These are phyloP conservation scores for Cercopithecus diana DNA, from an alignment of 2,797 vertebrate genomes.

Conservation along the genomic window DNA sequence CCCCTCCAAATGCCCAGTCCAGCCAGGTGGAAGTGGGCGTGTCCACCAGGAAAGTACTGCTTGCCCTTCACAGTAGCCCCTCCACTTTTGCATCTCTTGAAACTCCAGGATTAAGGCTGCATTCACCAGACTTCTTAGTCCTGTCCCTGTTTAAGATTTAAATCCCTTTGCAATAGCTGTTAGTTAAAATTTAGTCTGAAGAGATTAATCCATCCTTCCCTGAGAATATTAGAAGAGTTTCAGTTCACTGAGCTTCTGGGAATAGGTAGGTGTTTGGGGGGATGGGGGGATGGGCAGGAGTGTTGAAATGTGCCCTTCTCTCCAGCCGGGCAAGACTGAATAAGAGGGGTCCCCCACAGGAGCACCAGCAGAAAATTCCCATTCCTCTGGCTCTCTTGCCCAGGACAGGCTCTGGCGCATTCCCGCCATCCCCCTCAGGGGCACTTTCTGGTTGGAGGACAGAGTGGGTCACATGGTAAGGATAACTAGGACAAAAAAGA, in stretches of 20 bases:
- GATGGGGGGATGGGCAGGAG: not conserved
- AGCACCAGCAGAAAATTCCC: not conserved
- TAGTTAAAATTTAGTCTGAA: not conserved
- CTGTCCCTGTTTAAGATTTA: not conserved
- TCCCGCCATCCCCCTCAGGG: not conserved
- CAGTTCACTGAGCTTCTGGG: not conserved
- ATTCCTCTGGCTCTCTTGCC: not conserved
- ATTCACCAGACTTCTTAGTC: not conserved
- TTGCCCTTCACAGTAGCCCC: not conserved
- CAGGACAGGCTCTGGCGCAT: not conserved
- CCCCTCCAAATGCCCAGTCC: not conserved
- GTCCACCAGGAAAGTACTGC: not conserved
- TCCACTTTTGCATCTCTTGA: not conserved
- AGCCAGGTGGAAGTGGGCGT: not conserved
- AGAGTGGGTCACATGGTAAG: not conserved
- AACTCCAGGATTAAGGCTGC: not conserved
- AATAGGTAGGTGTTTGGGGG: not conserved
- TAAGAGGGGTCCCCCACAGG: not conserved
- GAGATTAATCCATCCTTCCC: not conserved
- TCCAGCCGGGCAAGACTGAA: not conserved
- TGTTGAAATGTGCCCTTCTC: not conserved
- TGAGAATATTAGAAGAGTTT: not conserved
- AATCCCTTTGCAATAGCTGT: conserved; percentile 6
- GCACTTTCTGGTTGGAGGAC: not conserved
- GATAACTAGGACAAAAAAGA: not conserved